These are phyloP conservation scores for Andrena haemorrhoa DNA, from an alignment of 2,888 invertebrate species.

Conservation along the genomic window DNA sequence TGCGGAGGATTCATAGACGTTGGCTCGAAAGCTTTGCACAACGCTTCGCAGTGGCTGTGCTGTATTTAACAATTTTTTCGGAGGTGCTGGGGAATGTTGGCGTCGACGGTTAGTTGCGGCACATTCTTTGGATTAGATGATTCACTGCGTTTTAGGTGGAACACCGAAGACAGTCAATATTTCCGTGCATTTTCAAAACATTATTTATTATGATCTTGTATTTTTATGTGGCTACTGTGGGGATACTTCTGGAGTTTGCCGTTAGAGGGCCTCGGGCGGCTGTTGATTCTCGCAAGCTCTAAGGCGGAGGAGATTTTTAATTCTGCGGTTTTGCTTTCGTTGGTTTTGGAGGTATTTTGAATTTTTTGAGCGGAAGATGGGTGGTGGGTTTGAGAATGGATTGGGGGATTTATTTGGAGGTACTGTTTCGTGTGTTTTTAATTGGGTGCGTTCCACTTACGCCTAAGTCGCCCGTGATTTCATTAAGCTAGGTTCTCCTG, in stretches of 20 bases:
- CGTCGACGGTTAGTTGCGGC: not conserved
- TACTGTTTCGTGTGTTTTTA: no score
- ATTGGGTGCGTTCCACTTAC: no score
- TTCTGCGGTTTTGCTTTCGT: no score
- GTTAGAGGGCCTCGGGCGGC: not conserved
- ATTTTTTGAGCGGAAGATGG: no score
- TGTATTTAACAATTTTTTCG: not conserved
- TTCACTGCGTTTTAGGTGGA: not conserved
- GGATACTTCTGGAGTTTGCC: not conserved
- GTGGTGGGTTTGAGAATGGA: no score
- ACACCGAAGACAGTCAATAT: not conserved
- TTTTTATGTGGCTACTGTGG: slow-evolving; percentile 23
- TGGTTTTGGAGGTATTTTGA: no score
- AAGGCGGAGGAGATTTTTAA: not conserved
- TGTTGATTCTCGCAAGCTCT: not conserved
- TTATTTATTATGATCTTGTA: slow-evolving; percentile 48
- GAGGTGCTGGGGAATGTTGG: not conserved
- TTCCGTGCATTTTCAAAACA: not conserved
- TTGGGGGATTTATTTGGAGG: no score
- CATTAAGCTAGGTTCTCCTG: no score
- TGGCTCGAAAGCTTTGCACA: not conserved
- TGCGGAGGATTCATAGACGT: not conserved
- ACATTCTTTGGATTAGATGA: not conserved
- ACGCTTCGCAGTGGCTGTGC: slow-evolving; percentile 6
- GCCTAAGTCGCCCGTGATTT: no score